Base-by-base conservation (phyloP, 2,113 vertebrate species). In the Engystomops pustulosus region DNA sequence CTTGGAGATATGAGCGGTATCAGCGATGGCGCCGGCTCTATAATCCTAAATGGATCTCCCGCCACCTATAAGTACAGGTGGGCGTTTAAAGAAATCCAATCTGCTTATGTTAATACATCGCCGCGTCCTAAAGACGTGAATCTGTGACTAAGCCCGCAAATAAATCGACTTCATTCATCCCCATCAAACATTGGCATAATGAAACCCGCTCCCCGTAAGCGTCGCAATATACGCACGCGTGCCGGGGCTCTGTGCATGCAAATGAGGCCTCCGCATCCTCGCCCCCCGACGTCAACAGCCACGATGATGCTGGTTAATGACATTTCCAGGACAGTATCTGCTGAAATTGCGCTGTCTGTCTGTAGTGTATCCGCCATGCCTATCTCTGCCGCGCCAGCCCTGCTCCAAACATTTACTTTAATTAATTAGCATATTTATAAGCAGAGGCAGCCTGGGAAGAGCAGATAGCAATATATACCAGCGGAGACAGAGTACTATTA, bases 391-490 rank as follows among this genome's bases (percentile, higher is more conserved):
- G 51, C 44, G 60, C 72, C 25, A 68, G 62, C 72, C 72, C 20
- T 44, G 72, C 72, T 77, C 34, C 60, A 84, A 78, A 84, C 72
- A 69, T 84, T 84, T 55, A 44, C 72, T 77, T 84, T 77, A 68
- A 84, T 84, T 84, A 84, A 84, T 84, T 78, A 84, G 82, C 82
- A 84, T 84, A 84, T 82, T 82, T 82, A 82, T 84, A 78, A 77
- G 72, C 72, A 68, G 30, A 53, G 72, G 30, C 60, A 77, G 82
- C 15, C 82, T 84, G 82, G 72, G 62, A 51, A 53, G 32, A 34
- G 47, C 27, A 84, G 82, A 84, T 84, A 84, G 82, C 72, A 68
- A 76, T 53, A 77, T 30, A 84, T 78, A 84, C 44, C 58, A 55
- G 55, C 32, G 25, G 51, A 15, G 5, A 12, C 45, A 60, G 67